Evolutionary conservation across 2,113 vertebrate species (phyloP), one percentile per base, ranked within the genome.

Genomic region (Panthera tigris): DNA sequence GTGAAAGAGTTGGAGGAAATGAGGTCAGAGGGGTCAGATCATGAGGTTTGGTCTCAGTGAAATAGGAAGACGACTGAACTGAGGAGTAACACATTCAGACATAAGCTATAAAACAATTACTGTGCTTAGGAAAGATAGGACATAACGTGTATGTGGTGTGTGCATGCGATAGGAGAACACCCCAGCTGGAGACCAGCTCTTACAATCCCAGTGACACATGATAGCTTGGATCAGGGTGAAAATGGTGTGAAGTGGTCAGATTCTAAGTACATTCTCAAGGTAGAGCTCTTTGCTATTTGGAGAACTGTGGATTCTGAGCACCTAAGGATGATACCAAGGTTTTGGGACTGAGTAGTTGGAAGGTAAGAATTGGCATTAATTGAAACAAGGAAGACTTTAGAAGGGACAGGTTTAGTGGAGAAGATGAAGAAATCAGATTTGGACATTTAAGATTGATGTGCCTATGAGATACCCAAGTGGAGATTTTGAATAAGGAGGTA

Each of bases 91-190:
- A 39, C 11, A 4, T 16, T 78, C 27, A 66, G 11, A 74, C 1
- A 21, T 94, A 50, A 74, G 18, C 36, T 73, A 4, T 66, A 6
- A 79, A 55, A 50, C 10, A 9, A 3, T 33, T 23, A 0, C 36
- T 27, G 0, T 69, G 31, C 29, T 48, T 76, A 27, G 55, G 21
- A 50, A 45, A 33, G 63, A 29, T 23, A 10, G 18, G 61, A 63
- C 63, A 2, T 36, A 29, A 19, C 57, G 1, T 41, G 0, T 6
- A 6, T 69, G 16, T 52, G 27, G 11, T 23, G 0, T 45, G 23
- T 80, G 4, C 45, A 0, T 12, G 6, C 18, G 41, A 16, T 5
- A 1, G 52, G 41, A 31, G 36, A 45, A 36, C 4, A 6, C 16
- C 18, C 11, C 19, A 33, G 7, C 33, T 25, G 31, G 23, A 71